Evolutionary conservation across 2,797 vertebrate species (phyloP).

Genomic region (Mionectes olivaceus): DNA sequence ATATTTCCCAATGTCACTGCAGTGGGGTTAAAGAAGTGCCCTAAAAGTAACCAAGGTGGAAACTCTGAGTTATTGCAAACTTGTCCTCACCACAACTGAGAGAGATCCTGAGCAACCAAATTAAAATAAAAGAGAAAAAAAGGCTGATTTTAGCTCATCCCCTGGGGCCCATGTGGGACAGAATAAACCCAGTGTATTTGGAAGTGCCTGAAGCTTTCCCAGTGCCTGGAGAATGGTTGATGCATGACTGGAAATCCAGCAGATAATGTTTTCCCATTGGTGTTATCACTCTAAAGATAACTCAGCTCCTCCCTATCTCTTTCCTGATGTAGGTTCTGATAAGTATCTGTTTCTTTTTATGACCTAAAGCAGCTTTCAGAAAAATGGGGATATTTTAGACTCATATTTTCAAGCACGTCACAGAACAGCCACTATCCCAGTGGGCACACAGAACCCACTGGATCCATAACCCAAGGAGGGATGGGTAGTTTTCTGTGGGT

Average conservation of each 20-base stretch:
- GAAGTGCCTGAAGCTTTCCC: conserved; percentile 25
- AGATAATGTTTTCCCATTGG: not conserved
- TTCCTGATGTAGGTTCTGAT: conserved; percentile 1
- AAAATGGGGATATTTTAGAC: not conserved
- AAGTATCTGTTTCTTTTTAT: not conserved
- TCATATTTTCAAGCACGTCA: not conserved
- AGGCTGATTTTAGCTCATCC: not conserved
- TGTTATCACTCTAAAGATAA: conserved; percentile 5
- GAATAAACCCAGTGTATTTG: not conserved
- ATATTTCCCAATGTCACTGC: not conserved
- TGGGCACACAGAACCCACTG: accelerated
- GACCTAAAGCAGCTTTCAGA: not conserved
- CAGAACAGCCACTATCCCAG: not conserved
- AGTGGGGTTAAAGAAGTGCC: not conserved
- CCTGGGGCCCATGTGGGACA: not conserved
- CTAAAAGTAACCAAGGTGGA: not conserved
- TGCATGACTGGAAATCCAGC: not conserved
- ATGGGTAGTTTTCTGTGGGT: not conserved
- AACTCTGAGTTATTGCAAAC: not conserved
- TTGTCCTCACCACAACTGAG: not conserved
- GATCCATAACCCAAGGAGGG: not conserved
- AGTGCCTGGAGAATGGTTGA: not conserved
- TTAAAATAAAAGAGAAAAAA: too few relatives aligned
- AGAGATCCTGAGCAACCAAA: not conserved
- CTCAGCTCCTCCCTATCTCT: not conserved